Percentiles rank a stretch among this genome's conserved stretches.
phyloP scores from a whole-genome alignment of 2,797 vertebrate species.

The Spheniscus humboldti region DNA sequence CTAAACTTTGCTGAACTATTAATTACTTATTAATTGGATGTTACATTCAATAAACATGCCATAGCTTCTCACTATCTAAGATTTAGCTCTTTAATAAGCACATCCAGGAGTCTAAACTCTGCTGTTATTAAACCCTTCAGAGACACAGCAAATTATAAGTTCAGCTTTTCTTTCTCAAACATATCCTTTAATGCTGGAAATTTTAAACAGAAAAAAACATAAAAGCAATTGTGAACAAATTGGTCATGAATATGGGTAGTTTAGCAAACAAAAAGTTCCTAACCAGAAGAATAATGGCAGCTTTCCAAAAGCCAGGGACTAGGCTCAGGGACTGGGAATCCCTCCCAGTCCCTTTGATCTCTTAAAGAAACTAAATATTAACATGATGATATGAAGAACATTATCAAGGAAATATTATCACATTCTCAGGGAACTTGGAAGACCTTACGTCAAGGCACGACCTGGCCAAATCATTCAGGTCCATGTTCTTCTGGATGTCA shows the following conservation, averaged over 20 bases:
- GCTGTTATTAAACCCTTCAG: conserved; percentile 5
- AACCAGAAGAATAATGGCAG: neutral
- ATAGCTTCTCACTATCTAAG: neutral
- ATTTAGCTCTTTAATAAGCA: conserved; percentile 59
- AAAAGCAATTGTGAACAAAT: neutral
- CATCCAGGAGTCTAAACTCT: neutral
- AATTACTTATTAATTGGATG: conserved; percentile 50
- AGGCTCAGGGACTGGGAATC: neutral
- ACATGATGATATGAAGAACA: neutral
- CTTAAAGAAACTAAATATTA: neutral
- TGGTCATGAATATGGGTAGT: neutral
- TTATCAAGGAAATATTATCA: neutral
- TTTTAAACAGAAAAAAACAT: neutral
- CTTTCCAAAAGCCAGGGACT: neutral
- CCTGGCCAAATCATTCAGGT: neutral
- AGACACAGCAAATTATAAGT: neutral
- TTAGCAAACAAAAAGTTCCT: neutral
- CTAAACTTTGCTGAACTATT: neutral
- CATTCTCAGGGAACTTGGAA: neutral
- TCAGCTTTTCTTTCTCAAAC: neutral
- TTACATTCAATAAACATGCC: conserved; percentile 39
- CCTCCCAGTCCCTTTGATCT: neutral
- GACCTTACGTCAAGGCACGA: neutral
- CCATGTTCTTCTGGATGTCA: rapidly evolving
- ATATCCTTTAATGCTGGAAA: neutral